phyloP scores from a whole-genome alignment of 2,888 invertebrate species.

The Megalurothrips usitatus region DNA sequence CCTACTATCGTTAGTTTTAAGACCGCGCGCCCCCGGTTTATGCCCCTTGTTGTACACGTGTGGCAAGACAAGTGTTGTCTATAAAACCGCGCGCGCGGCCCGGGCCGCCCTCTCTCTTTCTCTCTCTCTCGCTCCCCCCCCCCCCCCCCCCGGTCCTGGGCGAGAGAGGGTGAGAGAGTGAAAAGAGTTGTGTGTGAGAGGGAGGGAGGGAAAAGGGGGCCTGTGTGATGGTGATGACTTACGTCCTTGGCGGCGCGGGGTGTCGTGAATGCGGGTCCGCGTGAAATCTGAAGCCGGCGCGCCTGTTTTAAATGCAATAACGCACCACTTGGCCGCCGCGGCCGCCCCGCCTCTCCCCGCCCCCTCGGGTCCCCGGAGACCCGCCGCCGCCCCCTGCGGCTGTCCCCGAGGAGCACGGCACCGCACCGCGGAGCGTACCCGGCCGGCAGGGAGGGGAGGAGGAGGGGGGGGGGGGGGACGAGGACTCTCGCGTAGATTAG shows the following conservation, averaged over 20 bases:
- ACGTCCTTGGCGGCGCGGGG: background rate
- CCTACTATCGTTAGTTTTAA: background rate
- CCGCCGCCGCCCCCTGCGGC: background rate
- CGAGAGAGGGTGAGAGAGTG: background rate
- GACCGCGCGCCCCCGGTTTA: background rate
- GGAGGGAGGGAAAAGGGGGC: background rate
- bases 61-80: slow-evolving; percentile 5
- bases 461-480: background rate
- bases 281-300: slow-evolving; percentile 4
- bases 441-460: background rate
- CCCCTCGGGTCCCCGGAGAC: background rate
- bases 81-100: background rate
- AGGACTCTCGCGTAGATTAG: slow-evolving; percentile 16
- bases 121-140: too few relatives aligned
- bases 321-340: background rate
- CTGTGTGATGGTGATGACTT: background rate
- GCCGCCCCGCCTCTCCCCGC: background rate
- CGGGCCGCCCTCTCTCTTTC: too few relatives aligned
- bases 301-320: slow-evolving; percentile 20
- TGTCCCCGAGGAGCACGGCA: background rate
- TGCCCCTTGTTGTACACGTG: background rate
- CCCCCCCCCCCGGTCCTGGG: background rate
- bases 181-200: background rate
- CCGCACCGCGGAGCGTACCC: too few relatives aligned
- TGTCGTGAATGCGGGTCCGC: background rate